Conservation (phyloP, 2,113 vertebrate species). For the Laticauda colubrina region DNA sequence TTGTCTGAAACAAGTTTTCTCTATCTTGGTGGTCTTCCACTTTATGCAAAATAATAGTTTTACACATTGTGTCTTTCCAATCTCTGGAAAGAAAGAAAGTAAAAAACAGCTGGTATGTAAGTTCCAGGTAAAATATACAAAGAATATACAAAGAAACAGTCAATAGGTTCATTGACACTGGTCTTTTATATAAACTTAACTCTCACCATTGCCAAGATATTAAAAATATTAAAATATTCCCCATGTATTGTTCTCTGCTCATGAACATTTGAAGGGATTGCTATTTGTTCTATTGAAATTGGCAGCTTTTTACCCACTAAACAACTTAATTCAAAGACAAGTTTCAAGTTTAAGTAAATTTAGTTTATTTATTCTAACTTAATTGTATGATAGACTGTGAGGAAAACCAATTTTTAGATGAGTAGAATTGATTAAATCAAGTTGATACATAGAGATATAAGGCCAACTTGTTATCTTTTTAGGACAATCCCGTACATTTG, state of each 20-base stretch:
- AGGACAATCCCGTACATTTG: not conserved
- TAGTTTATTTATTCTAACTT: not conserved
- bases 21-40: constrained; percentile 9
- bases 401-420: not conserved
- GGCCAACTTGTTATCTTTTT: not conserved
- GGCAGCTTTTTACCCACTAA: not conserved
- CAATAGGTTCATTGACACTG: not conserved
- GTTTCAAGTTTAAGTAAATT: not conserved
- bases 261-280: not conserved
- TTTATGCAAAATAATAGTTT: not conserved
- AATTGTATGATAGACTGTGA: not conserved
- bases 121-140: not conserved
- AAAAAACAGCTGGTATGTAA: not conserved
- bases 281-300: not conserved
- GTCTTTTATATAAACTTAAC: not conserved
- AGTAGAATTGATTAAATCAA: not conserved
- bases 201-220: not conserved
- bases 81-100: not conserved
- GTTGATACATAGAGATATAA: not conserved
- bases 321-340: not conserved
- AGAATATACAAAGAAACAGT: not conserved
- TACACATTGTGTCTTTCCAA: not conserved
- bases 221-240: not conserved
- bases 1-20: not conserved
- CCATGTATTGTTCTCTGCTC: not conserved